A percentile compares a stretch with the other conserved stretches of the same genome.
phyloP scores from a whole-genome alignment of 2,797 vertebrate genomes.

The Mormyrops attenuatus region DNA sequence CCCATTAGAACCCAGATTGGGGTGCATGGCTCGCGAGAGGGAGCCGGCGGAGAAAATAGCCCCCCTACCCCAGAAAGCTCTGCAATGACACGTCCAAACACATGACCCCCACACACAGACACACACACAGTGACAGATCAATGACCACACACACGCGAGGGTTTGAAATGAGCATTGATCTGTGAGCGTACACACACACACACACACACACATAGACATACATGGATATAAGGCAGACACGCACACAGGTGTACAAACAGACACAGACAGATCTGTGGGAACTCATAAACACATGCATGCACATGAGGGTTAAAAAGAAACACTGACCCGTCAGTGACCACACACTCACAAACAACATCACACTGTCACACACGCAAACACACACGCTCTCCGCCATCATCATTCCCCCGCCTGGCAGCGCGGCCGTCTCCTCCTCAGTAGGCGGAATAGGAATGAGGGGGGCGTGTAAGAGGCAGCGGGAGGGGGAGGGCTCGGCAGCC shows the following conservation, averaged over 20 bases:
- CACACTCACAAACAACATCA: background rate
- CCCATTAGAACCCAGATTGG: background rate
- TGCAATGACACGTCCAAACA: background rate
- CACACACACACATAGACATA: background rate
- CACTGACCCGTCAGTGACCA: background rate
- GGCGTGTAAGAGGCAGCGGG: constrained; percentile 57
- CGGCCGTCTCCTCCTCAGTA: constrained; percentile 55
- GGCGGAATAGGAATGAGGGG: constrained; percentile 69
- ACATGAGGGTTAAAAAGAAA: background rate
- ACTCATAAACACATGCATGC: background rate
- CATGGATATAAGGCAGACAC: background rate
- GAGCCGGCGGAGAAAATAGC: background rate
- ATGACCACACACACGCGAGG: background rate
- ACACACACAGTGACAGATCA: background rate
- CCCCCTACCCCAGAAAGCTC: background rate
- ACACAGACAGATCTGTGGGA: background rate
- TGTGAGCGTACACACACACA: background rate
- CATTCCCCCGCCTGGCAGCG: constrained; percentile 53
- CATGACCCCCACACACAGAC: background rate
- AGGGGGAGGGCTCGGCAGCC: constrained; percentile 29
- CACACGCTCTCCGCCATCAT: background rate
- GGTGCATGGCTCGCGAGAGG: background rate
- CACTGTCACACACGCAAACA: background rate
- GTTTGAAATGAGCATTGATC: background rate
- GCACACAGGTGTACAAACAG: background rate